phyloP scores from a whole-genome alignment of 2,888 invertebrate species.

The Drosophila stalkeri region DNA sequence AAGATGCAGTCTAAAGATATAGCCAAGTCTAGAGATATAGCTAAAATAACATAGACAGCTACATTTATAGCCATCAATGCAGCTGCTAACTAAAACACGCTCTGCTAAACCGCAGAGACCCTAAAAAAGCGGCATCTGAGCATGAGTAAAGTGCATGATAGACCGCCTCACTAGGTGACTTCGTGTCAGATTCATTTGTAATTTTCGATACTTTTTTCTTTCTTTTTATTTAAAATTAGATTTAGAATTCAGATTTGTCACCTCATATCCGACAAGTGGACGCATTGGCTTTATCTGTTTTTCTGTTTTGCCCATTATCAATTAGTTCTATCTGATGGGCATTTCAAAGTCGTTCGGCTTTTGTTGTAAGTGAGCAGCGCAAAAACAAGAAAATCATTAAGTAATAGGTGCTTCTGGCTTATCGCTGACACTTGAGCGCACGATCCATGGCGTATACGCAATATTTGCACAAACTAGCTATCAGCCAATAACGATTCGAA shows the following conservation, averaged over 20 bases:
- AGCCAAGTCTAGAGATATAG: not conserved
- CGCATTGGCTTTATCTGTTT: slow-evolving; percentile 25
- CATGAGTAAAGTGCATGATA: slow-evolving; percentile 32
- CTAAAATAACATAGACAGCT: slow-evolving; percentile 3
- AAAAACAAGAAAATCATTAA: slow-evolving; percentile 25
- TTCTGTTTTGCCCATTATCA: slow-evolving; percentile 31
- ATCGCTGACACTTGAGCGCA: slow-evolving; percentile 42
- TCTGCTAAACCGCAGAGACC: slow-evolving; percentile 25
- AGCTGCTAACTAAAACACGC: slow-evolving; percentile 22
- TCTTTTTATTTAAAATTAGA: not conserved
- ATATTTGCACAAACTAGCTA: slow-evolving; percentile 29
- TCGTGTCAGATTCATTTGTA: not conserved
- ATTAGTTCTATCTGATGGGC: slow-evolving; percentile 38
- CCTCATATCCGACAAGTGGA: slow-evolving; percentile 16
- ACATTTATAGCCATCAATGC: not conserved
- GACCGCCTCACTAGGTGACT: slow-evolving; percentile 16
- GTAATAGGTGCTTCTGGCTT: slow-evolving; percentile 30
- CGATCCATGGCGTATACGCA: slow-evolving; percentile 36
- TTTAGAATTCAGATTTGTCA: not conserved
- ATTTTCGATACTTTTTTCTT: too few relatives aligned
- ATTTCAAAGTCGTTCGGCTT: slow-evolving; percentile 55
- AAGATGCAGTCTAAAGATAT: not conserved
- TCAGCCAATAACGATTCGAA: slow-evolving; percentile 21
- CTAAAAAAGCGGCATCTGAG: not conserved
- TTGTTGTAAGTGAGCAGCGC: not conserved